Conservation (phyloP, 2,888 invertebrate genomes). For the Drosophila algonquin region DNA sequence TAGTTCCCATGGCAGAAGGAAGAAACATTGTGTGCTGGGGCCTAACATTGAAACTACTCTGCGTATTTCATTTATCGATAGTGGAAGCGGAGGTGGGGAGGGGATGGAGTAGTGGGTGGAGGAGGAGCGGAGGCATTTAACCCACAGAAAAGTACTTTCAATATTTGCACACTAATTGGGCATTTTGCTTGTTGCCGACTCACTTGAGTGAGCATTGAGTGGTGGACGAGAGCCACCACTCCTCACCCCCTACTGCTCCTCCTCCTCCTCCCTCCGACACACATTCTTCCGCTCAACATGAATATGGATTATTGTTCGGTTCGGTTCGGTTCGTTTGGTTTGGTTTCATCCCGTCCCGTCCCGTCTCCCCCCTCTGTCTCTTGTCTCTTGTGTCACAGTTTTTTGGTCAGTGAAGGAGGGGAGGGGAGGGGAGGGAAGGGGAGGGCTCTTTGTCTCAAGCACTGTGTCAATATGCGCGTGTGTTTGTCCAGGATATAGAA, state of each 20-base stretch:
- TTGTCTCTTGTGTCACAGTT: constrained; percentile 19
- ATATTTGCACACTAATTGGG: constrained; percentile 77
- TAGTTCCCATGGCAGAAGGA: background rate
- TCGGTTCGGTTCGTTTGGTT: constrained; percentile 6
- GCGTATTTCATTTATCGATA: background rate
- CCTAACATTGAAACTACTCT: background rate
- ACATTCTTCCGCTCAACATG: constrained; percentile 47
- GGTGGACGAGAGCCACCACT: constrained; percentile 15
- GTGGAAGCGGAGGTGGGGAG: background rate
- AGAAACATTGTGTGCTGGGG: too few species aligned
- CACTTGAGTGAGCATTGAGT: constrained; percentile 56
- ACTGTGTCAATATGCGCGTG: constrained; percentile 69
- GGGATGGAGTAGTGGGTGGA: background rate
- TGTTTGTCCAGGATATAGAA: constrained; percentile 58
- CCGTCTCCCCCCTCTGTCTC: background rate
- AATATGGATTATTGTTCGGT: constrained; percentile 72
- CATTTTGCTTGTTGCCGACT: constrained; percentile 53
- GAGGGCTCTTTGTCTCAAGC: constrained; percentile 64
- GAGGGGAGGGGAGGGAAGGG: too few species aligned
- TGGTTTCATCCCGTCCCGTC: background rate
- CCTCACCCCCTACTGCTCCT: background rate
- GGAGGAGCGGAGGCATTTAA: constrained; percentile 38
- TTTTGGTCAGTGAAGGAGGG: constrained; percentile 8
- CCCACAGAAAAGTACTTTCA: constrained; percentile 59
- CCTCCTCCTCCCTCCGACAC: constrained; percentile 3